A percentile compares a stretch with the other conserved stretches of the same genome.
Evolutionary conservation across 2,888 invertebrate genomes (phyloP).

Genomic region (Spicauda simplicius): DNA sequence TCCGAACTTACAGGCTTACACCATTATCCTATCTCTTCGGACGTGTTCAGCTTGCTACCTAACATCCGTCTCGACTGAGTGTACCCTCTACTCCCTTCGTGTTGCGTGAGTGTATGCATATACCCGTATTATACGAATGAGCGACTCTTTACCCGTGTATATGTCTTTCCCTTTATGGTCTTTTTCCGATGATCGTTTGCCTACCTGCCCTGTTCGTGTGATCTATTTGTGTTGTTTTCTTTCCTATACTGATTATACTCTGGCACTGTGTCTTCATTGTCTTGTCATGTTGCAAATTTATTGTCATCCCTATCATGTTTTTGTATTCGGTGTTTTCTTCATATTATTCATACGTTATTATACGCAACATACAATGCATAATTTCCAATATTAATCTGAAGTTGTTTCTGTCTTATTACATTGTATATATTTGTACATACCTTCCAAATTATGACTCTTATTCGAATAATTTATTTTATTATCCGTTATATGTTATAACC

Average conservation of each 20-base stretch:
- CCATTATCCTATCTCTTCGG: background rate
- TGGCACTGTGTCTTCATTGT: background rate
- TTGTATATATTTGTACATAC: too few relatives aligned
- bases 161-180: background rate
- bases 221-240: background rate
- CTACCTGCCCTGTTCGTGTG: background rate
- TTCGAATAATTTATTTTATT: too few relatives aligned
- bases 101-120: background rate
- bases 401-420: too few relatives aligned
- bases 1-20: conserved; percentile 38
- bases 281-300: background rate
- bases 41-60: background rate
- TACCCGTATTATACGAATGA: background rate
- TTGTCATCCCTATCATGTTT: too few relatives aligned
- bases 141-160: background rate
- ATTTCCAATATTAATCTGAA: too few relatives aligned
- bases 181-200: background rate
- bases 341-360: too few relatives aligned
- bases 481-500: too few relatives aligned
- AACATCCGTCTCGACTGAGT: background rate
- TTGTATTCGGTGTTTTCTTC: too few relatives aligned
- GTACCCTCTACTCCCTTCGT: background rate
- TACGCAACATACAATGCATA: too few relatives aligned
- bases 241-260: background rate
- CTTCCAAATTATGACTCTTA: too few relatives aligned